phyloP scores from a whole-genome alignment of 2,113 vertebrate genomes.

The Seriola aureovittata region DNA sequence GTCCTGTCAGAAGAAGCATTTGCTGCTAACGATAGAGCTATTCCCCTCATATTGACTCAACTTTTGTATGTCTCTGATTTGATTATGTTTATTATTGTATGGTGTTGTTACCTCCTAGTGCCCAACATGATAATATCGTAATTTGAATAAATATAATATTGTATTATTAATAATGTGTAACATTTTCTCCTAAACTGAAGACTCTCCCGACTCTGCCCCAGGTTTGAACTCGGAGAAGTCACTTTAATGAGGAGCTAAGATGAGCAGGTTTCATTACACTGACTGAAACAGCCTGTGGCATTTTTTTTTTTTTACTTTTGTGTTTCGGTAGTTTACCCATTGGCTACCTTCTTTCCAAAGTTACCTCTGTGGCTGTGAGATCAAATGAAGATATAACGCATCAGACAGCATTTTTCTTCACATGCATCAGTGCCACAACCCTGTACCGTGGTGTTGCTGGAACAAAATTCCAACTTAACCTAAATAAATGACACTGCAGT shows the following conservation, averaged over 20 bases:
- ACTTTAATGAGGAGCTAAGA: neutral
- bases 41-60: too few species aligned
- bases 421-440: conserved; percentile 46
- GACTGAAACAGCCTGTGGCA: neutral
- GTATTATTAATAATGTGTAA: too few species aligned
- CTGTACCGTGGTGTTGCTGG: conserved; percentile 27
- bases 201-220: neutral
- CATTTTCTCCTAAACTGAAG: too few species aligned
- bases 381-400: conserved; percentile 20
- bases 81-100: too few species aligned
- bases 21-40: too few species aligned
- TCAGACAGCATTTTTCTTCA: conserved; percentile 4
- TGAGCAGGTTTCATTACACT: neutral
- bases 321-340: neutral
- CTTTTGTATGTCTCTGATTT: too few species aligned
- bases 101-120: too few species aligned
- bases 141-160: too few species aligned
- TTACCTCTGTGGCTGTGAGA: conserved; percentile 7
- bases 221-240: neutral
- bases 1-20: too few species aligned
- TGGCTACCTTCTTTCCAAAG: neutral
- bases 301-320: neutral
- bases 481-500: conserved; percentile 60
- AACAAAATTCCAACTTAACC: conserved; percentile 31
- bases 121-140: too few species aligned